Evolutionary conservation across 2,888 invertebrate genomes (phyloP), one percentile per base, ranked within the genome.

Genomic region (Chalcosyrphus nemorum): DNA sequence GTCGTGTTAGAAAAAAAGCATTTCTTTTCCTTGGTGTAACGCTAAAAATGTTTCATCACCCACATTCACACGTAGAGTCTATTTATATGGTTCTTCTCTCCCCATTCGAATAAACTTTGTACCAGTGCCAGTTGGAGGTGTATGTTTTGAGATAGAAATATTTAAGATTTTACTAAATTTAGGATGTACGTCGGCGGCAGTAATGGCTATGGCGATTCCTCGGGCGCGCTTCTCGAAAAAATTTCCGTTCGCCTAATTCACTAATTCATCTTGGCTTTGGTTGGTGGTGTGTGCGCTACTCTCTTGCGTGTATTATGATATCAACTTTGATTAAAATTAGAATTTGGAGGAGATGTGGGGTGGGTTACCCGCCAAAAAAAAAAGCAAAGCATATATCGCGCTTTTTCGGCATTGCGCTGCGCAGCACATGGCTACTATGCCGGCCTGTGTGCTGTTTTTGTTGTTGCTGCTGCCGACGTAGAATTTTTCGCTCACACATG

Each of bases 321-420:
- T 70, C 80, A 68, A 65, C 56, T 80, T 84, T 84, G 74, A 84
- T 70, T 84, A 84, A 80, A 84, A 59, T 84, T 80, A 84, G 80
- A 84, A 75, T 68, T 74, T 4, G 68, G 17, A 7, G 56, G 6
- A 32, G 32, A 2, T 27, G 27, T 27, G 56, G n/a, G 29, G 19
- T 15, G 54, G 19, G 17, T 15, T n/a, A 59, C 15, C 43, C 35
- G 45, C 50, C 17, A 41, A 78, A 56, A 11, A 32, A 32, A 54
- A 19, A 19, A 32, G 17, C n/a, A 9, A 11, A 5, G 17, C 17
- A 32, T 1, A 35, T 61, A 63, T 80, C 74, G 74, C 80, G 80
- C 74, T 61, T 75, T 76, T 84, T 82, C 68, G 72, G 72, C 54
- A 82, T 50, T 71, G 47, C 66, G 76, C 41, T 71, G 71, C 78